Evolutionary conservation across 2,888 invertebrate genomes (phyloP), one percentile per base, ranked within the genome.

Genomic region (Steinernema carpocapsae): DNA sequence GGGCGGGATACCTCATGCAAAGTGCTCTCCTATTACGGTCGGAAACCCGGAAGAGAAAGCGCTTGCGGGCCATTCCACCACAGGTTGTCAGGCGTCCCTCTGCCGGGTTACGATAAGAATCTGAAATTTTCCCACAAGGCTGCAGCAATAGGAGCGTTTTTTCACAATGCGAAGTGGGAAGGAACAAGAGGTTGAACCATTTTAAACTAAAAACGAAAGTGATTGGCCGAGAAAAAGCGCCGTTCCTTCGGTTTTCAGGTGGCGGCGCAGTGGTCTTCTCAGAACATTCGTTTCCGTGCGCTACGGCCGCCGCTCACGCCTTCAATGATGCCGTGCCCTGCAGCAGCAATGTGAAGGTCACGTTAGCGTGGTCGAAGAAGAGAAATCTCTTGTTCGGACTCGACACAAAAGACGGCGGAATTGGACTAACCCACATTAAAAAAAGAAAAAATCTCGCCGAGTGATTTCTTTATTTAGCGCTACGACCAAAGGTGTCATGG

Each of bases 331-430:
- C 64, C 64, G 37, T 26, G 26, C 64, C 64, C 32, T 64, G 64
- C 64, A 64, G 64, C 64, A 26, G 64, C 29, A 64, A 64, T 64
- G 64, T 64, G 64, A 64, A 64, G 64, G 64, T 64, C 64, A 64
- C 64, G 32, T 1, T 19, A 14, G 3, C n/a, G 17, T n/a, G n/a
- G n/a, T n/a, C n/a, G 64, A 32, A n/a, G 12, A 24, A 52, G 1
- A 7, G 24, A 52, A 52, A 64, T 64, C 29, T 26, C 17, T 64
- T 37, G n/a, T 37, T 64, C 64, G 48, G 17, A 29, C 32, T 19
- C 17, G 64, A 64, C 64, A 64, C 64, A 64, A 64, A 64, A 64
- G 64, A 64, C 64, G 64, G 17, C 29, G 37, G 12, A 64, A 64
- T 64, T 64, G 29, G 64, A 64, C 64, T 64, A 64, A 64, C 64